Percentiles rank a stretch among this genome's conserved stretches.
phyloP scores from a whole-genome alignment of 2,113 vertebrate species.

The Bubo blakistoni region DNA sequence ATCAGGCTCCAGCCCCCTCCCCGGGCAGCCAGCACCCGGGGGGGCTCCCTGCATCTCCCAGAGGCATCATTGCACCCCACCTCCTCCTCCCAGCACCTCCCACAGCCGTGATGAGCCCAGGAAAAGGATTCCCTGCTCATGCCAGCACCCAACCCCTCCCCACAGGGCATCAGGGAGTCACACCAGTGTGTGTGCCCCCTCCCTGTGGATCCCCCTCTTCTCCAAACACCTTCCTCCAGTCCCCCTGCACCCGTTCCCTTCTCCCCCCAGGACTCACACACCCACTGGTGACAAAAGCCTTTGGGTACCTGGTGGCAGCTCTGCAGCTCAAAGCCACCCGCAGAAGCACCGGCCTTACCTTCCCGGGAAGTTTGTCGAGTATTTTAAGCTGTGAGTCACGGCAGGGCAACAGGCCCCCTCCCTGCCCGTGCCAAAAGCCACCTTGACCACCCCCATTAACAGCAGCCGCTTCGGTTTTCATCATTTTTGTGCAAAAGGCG shows the following conservation, averaged over 20 bases:
- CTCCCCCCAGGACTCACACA: neutral
- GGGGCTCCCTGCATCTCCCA: neutral
- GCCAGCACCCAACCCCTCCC: neutral
- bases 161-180: neutral
- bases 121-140: neutral
- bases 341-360: too few species aligned
- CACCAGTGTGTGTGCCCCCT: accelerated
- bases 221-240: neutral
- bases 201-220: neutral
- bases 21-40: neutral
- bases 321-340: neutral
- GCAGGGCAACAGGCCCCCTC: accelerated
- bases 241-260: accelerated
- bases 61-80: too few species aligned
- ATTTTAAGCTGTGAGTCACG: neutral
- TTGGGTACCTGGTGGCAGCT: neutral
- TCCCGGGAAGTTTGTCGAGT: neutral
- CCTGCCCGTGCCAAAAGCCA: neutral
- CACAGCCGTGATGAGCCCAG: accelerated
- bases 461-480: accelerated
- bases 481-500: accelerated
- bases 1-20: neutral
- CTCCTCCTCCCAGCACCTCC: neutral
- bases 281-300: neutral
- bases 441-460: neutral